Evolutionary conservation across 2,888 invertebrate genomes (phyloP).

Genomic region (Vannuccia rotundouncinata): DNA sequence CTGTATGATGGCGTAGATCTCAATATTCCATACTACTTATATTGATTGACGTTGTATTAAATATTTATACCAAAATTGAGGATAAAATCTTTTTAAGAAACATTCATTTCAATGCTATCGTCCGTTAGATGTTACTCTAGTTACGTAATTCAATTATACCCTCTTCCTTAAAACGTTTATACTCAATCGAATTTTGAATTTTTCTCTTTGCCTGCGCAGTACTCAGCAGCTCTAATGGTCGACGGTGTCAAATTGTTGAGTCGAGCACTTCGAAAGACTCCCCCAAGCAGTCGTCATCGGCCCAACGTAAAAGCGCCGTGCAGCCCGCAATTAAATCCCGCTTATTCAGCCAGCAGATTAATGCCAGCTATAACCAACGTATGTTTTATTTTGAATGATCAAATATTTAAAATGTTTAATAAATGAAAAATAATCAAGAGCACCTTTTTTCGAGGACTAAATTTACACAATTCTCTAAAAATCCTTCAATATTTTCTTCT

Average conservation of each 20-base stretch:
- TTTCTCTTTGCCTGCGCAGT: conserved; percentile 22
- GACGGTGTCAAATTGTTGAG: conserved; percentile 30
- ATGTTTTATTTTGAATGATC: neutral
- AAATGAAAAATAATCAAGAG: neutral
- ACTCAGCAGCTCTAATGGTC: conserved; percentile 30
- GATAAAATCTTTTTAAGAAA: no score
- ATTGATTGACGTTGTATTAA: no score
- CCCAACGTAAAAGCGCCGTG: conserved; percentile 3
- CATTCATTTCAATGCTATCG: no score
- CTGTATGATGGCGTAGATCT: no score
- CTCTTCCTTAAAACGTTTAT: no score
- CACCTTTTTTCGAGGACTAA: no score
- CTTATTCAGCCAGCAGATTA: conserved; percentile 3
- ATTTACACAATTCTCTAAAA: neutral
- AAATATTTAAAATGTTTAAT: neutral
- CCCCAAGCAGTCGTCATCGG: neutral
- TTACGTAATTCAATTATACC: no score
- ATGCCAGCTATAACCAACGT: conserved; percentile 24
- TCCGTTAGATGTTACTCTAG: no score
- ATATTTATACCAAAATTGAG: no score
- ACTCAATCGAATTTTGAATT: no score
- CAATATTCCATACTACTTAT: no score
- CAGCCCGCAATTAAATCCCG: conserved; percentile 22
- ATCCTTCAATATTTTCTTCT: neutral
- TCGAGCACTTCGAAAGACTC: conserved; percentile 1